These are phyloP conservation scores for Pseudococcus viburni DNA, from an alignment of 2,888 invertebrate species.

Conservation along the genomic window DNA sequence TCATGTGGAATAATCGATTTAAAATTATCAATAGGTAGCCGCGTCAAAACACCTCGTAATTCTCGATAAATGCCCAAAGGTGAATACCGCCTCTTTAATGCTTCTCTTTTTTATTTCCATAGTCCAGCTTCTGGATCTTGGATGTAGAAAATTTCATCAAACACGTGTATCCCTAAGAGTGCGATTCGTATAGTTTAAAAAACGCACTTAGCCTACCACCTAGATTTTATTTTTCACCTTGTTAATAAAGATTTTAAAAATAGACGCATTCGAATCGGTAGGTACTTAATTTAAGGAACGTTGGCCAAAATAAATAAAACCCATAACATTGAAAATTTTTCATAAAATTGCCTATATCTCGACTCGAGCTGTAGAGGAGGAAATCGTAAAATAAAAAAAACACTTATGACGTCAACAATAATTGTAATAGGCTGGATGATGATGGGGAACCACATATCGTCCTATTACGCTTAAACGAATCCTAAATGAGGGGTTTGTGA, in stretches of 20 bases:
- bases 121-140: background rate
- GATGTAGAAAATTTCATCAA: background rate
- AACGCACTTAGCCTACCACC: background rate
- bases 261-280: background rate
- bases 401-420: conserved; percentile 18
- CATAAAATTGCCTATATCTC: background rate
- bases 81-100: background rate
- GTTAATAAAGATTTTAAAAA: background rate
- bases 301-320: conserved; percentile 19
- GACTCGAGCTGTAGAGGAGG: background rate
- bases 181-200: background rate
- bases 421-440: conserved; percentile 23
- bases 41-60: conserved; percentile 26
- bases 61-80: background rate
- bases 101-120: background rate
- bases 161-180: background rate
- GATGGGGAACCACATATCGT: background rate
- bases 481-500: conserved; percentile 53
- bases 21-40: background rate
- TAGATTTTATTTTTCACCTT: conserved; percentile 8
- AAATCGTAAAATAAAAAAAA: background rate
- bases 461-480: conserved; percentile 61
- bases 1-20: background rate
- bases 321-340: background rate
- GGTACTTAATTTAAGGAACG: background rate